These are phyloP conservation scores for Thamnophis elegans DNA, from an alignment of 2,797 vertebrate genomes.

Conservation along the genomic window DNA sequence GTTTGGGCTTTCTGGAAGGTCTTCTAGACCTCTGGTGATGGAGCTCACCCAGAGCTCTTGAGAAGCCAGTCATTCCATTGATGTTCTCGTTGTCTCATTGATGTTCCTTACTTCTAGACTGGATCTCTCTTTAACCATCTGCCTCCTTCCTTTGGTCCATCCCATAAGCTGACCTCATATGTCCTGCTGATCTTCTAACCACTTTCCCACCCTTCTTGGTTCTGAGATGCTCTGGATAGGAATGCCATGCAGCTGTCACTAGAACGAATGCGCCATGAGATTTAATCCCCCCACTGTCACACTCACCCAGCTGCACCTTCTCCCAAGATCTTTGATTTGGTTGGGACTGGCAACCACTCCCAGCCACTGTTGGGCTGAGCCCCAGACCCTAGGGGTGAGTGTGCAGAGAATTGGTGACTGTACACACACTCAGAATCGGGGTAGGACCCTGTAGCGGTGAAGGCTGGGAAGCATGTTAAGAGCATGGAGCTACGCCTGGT, in stretches of 20 bases:
- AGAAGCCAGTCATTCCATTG: neutral
- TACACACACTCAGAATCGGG: neutral
- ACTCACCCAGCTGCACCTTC: neutral
- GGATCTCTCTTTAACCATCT: neutral
- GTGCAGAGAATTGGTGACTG: neutral
- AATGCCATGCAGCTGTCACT: neutral
- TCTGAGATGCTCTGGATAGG: neutral
- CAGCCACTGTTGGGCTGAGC: neutral
- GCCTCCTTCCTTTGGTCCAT: neutral
- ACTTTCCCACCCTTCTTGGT: neutral
- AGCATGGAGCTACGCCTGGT: neutral
- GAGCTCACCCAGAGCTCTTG: neutral
- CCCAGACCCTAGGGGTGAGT: neutral
- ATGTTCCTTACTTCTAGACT: neutral
- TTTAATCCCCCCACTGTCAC: neutral
- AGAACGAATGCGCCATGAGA: neutral
- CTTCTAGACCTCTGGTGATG: neutral
- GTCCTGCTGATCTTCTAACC: neutral
- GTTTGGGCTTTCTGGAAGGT: neutral
- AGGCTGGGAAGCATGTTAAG: neutral
- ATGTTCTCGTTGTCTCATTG: too few relatives aligned
- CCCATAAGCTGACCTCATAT: neutral
- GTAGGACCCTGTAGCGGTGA: neutral
- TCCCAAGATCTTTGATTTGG: too few relatives aligned
- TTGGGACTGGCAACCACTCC: neutral